Evolutionary conservation across 2,113 vertebrate species (phyloP).

Genomic region (Gobio gobio): DNA sequence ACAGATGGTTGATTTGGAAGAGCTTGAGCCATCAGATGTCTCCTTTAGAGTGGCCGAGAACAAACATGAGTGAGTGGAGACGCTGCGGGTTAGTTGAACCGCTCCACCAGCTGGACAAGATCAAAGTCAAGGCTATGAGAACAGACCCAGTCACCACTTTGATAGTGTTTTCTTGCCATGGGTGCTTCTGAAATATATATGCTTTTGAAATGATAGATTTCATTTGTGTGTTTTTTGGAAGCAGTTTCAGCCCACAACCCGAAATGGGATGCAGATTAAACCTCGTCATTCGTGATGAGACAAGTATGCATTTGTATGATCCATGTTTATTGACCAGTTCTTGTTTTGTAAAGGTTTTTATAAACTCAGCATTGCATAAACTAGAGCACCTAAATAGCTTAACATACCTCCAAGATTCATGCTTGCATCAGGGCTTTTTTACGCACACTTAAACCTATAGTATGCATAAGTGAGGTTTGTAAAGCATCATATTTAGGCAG

Average conservation of each 20-base stretch:
- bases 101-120: constrained; percentile 10
- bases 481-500: neutral
- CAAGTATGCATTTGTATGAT: neutral
- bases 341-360: neutral
- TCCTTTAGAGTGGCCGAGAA: constrained; percentile 66
- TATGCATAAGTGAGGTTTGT: neutral
- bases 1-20: constrained; percentile 77
- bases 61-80: constrained; percentile 66
- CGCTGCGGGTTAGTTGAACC: constrained; percentile 29
- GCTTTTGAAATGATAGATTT: neutral
- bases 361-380: neutral
- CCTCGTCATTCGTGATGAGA: neutral
- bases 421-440: neutral
- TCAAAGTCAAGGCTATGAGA: constrained; percentile 17
- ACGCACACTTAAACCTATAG: neutral
- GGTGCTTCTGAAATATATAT: neutral
- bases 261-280: neutral
- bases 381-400: neutral
- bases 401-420: neutral
- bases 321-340: neutral
- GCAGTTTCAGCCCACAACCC: neutral
- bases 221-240: neutral
- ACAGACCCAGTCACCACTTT: neutral
- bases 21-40: constrained; percentile 60
- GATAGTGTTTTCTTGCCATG: neutral